Base-by-base conservation (phyloP, 2,797 vertebrate species). In the Euthynnus affinis region DNA sequence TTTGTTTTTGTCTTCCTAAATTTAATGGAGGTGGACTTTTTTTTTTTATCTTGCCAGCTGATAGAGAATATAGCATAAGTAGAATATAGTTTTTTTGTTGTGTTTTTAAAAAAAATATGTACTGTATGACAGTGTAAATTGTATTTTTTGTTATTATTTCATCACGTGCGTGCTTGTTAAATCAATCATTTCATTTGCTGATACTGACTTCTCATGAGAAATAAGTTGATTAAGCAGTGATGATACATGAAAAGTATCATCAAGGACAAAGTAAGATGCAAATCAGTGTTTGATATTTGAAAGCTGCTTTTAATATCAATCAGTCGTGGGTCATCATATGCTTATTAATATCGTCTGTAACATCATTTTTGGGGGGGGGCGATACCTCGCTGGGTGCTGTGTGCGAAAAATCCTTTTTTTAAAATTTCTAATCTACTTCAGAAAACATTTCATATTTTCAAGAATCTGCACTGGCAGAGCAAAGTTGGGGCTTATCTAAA, bases 401-500 rank as follows among this genome's bases (percentile, higher is more conserved):
- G 27, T 23, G n/a, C n/a, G n/a, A n/a, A 22, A n/a, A 46, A 42
- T 10, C 13, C 13, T 17, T 46, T 46, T 5, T 29, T 29, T 29
- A 29, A 29, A 44, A 12, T 1, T 44, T 27, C 40, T 49, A 4
- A 37, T 9, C 18, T 5, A 51, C 42, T 49, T 18, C 4, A 23
- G 0, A 37, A 9, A 48, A 40, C 17, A 44, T 32, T 22, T 27
- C 3, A 51, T 12, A 74, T 82, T 82, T 83, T 83, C 42, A 75
- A 77, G 53, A 74, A 79, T 51, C 3, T 25, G 6, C 51, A 5
- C 22, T 5, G 6, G 63, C 7, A 4, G 42, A 74, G 29, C 15
- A 53, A 32, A 70, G 77, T 72, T 4, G 44, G 23, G 29, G 62
- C 76, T 87, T 88, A 88, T 92, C 92, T 87, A 70, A 90, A 76